Conservation (phyloP, 2,888 invertebrate genomes). For the Philonicus albiceps region DNA sequence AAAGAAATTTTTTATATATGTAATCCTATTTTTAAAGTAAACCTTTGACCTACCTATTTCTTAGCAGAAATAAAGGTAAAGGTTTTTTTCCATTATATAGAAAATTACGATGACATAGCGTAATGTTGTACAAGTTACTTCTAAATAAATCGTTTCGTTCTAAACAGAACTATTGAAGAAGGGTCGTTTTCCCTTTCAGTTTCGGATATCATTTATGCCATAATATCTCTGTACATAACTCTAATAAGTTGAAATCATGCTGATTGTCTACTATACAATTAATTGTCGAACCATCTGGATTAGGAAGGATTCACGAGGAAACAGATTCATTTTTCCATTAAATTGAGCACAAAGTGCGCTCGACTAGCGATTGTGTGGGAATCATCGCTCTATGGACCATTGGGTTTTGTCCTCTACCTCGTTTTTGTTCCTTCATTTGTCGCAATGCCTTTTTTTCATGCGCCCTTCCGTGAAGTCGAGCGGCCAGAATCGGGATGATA, state of each 20-base stretch:
- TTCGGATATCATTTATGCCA: neutral
- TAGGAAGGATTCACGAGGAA: neutral
- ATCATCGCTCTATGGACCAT: slow-evolving; percentile 45
- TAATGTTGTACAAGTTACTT: too few relatives aligned
- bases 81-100: too few relatives aligned
- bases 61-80: too few relatives aligned
- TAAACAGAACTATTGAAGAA: neutral
- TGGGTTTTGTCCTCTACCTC: neutral
- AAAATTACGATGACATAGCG: too few relatives aligned
- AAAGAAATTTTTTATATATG: too few relatives aligned
- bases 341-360: slow-evolving; percentile 46
- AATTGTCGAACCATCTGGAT: neutral
- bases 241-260: neutral
- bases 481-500: neutral
- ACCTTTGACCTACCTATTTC: too few relatives aligned
- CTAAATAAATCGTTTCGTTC: neutral
- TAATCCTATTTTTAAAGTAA: too few relatives aligned
- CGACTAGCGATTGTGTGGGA: slow-evolving; percentile 23
- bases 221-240: neutral
- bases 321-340: slow-evolving; percentile 41
- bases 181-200: neutral
- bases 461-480: neutral
- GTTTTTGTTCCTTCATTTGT: slow-evolving; percentile 17
- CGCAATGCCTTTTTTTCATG: neutral
- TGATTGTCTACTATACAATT: neutral